Evolutionary conservation across 2,113 vertebrate genomes (phyloP), one percentile per base, ranked within the genome.

Genomic region (Epinephelus lanceolatus): DNA sequence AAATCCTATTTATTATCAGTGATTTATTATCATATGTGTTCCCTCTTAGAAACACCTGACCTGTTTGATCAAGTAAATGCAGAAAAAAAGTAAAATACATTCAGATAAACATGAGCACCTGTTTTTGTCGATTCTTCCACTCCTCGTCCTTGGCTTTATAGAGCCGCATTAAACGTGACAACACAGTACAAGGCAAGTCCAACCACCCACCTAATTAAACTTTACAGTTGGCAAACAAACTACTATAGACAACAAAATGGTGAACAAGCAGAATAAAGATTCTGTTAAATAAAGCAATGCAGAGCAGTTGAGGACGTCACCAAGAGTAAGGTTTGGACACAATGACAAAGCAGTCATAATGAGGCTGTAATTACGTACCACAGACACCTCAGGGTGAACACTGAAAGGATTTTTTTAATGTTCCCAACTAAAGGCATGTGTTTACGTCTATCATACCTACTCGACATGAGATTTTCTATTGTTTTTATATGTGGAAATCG

Each of bases 71-170:
- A 84, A 87, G 71, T 81, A 66, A 86, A 87, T 77, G 30, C 53
- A 80, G 19, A 37, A 53, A 77, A 56, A 74, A 45, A 81, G 10
- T 14, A 13, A 72, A 71, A 71, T 74, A 86, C 88, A 88, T 88
- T 89, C 63, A 79, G 11, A 88, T 78, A 61, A 67, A 88, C 71
- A 86, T 84, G 71, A 87, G 89, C 86, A 89, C 86, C 76, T 84
- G 47, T 62, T 69, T 68, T 53, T 62, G 40, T 60, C 60, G 13
- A 79, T 68, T 40, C 45, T 51, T n/a, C 42, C 27, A 37, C 42
- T 27, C 4, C 42, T 71, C n/a, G 23, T 40, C 55, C 62, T 27
- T 51, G 52, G 68, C 37, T 77, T 70, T 62, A 57, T 12, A 25
- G 74, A 86, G 66, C 56, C 68, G 1, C 55, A 76, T 69, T 69